These are phyloP conservation scores for Pollicipes pollicipes DNA, from an alignment of 1,140 invertebrate genomes.

Conservation along the genomic window DNA sequence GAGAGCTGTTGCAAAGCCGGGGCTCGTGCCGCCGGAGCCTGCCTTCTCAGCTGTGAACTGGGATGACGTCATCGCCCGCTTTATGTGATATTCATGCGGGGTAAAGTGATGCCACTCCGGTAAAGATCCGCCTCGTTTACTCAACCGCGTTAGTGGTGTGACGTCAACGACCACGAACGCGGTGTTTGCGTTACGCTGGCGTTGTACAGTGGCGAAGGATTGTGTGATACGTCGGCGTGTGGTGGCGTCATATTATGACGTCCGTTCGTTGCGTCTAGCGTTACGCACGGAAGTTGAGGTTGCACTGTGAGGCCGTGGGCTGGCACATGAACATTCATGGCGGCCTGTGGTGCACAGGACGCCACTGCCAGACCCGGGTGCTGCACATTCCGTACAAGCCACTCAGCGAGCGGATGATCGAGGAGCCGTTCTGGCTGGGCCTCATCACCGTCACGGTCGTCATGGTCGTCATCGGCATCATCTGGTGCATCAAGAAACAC, in stretches of 20 bases:
- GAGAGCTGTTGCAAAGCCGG: not conserved
- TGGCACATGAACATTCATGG: not conserved
- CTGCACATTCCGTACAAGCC: slow-evolving; percentile 46
- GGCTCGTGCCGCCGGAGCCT: no score
- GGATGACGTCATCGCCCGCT: no score
- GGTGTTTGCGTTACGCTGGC: no score
- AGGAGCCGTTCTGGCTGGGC: slow-evolving; percentile 65
- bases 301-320: not conserved
- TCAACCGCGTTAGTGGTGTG: no score
- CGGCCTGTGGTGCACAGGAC: slow-evolving; percentile 22
- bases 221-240: not conserved
- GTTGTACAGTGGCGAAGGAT: not conserved
- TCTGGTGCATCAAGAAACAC: slow-evolving; percentile 60
- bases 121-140: no score
- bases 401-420: slow-evolving; percentile 50
- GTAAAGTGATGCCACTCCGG: no score
- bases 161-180: no score
- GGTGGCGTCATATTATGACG: not conserved
- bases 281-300: slow-evolving; percentile 7
- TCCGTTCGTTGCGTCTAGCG: not conserved
- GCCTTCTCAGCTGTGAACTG: no score
- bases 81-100: no score
- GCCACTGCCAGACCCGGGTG: slow-evolving; percentile 40
- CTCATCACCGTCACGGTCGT: slow-evolving; percentile 58
- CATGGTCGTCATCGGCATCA: slow-evolving; percentile 46